A percentile compares a stretch with the other conserved stretches of the same genome.
phyloP scores from a whole-genome alignment of 1,140 invertebrate genomes.

The Vanessa tameamea region DNA sequence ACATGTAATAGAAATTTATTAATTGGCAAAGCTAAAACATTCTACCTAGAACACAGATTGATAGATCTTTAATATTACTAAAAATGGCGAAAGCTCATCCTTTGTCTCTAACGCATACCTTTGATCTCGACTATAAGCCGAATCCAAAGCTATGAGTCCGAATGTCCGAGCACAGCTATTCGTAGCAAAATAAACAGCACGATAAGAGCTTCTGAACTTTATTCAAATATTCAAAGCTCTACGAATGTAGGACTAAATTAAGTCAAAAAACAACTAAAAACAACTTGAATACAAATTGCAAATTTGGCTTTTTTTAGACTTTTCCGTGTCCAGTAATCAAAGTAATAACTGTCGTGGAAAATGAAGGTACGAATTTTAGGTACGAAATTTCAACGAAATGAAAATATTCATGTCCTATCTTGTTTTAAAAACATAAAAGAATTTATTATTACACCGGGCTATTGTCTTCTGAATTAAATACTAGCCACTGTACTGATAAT shows the following conservation, averaged over 20 bases:
- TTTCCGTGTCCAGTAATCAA: conserved; percentile 25
- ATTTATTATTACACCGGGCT: neutral
- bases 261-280: neutral
- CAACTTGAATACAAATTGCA: neutral
- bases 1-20: too few species aligned
- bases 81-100: too few species aligned
- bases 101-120: too few species aligned
- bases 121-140: too few species aligned
- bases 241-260: conserved; percentile 6
- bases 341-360: conserved; percentile 32
- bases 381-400: conserved; percentile 1
- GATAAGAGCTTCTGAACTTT: neutral
- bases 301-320: neutral
- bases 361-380: conserved; percentile 28
- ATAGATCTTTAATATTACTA: too few species aligned
- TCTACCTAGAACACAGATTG: too few species aligned
- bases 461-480: neutral
- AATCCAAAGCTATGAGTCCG: too few species aligned
- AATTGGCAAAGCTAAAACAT: too few species aligned
- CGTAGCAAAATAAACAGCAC: neutral
- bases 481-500: neutral
- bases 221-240: conserved; percentile 5
- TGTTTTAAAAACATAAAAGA: neutral
- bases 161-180: neutral
- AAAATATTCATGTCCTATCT: conserved; percentile 8